phyloP scores from a whole-genome alignment of 2,113 vertebrate genomes.

The Sphaerodactylus townsendi region DNA sequence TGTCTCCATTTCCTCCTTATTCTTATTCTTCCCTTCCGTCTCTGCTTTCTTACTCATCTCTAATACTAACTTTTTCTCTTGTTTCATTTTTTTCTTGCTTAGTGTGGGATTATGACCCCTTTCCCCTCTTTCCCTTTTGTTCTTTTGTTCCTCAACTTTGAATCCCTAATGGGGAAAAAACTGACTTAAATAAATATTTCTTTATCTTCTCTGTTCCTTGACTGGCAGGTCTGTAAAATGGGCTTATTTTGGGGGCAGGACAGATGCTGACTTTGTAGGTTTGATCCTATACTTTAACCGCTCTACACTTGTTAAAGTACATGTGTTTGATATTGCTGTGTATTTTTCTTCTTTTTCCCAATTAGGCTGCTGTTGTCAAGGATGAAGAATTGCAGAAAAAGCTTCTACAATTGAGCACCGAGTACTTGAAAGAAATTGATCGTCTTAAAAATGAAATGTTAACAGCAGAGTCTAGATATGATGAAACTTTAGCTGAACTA shows the following conservation, averaged over 20 bases:
- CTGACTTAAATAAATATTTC: too few species aligned
- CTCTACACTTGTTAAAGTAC: neutral
- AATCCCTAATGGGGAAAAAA: too few species aligned
- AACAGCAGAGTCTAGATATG: slow-evolving; percentile 72
- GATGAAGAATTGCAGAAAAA: slow-evolving; percentile 74
- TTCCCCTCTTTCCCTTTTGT: too few species aligned
- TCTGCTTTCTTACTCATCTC: too few species aligned
- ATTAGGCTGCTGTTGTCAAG: slow-evolving; percentile 76
- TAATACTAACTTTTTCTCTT: too few species aligned
- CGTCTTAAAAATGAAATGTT: slow-evolving; percentile 76
- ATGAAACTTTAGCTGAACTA: slow-evolving; percentile 76
- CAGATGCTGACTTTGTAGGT: neutral
- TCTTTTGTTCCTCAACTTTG: too few species aligned
- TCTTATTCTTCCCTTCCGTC: too few species aligned
- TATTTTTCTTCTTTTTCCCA: slow-evolving; percentile 47
- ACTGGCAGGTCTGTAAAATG: neutral
- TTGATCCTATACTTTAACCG: neutral
- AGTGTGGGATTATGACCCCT: too few species aligned
- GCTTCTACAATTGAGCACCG: slow-evolving; percentile 70
- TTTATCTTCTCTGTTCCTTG: neutral
- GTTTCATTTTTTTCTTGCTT: too few species aligned
- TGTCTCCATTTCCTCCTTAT: too few species aligned
- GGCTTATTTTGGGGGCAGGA: neutral
- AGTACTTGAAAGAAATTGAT: slow-evolving; percentile 76
- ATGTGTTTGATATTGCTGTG: neutral